These are phyloP conservation scores for Melieria omissa DNA, from an alignment of 2,888 invertebrate species.

Conservation along the genomic window DNA sequence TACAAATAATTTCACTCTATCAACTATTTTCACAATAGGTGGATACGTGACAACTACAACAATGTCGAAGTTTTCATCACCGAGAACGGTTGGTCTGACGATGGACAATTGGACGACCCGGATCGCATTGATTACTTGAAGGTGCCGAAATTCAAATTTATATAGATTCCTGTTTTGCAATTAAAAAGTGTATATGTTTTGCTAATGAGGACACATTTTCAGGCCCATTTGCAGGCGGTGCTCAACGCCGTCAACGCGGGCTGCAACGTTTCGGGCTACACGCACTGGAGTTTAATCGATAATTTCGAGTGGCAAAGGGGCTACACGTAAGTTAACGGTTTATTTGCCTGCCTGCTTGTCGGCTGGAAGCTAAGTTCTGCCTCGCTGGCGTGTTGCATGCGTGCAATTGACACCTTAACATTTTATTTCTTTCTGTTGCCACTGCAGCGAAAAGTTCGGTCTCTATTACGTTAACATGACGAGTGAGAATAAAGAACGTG, in stretches of 20 bases:
- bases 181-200: background rate
- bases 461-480: conserved; percentile 75
- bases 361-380: background rate
- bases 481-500: conserved; percentile 71
- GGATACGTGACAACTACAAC: conserved; percentile 71
- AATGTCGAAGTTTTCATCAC: conserved; percentile 70
- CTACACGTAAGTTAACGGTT: conserved; percentile 52
- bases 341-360: background rate
- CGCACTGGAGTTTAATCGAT: conserved; percentile 59
- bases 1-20: too few relatives aligned
- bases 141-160: conserved; percentile 36
- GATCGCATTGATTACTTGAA: conserved; percentile 60
- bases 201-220: conserved; percentile 15
- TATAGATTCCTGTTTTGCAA: background rate
- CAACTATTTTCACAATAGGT: conserved; percentile 53
- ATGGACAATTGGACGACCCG: conserved; percentile 59
- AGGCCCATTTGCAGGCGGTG: conserved; percentile 55
- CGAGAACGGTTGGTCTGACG: conserved; percentile 72
- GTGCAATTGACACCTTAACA: conserved; percentile 28
- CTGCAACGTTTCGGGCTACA: conserved; percentile 56
- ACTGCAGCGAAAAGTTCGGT: conserved; percentile 75
- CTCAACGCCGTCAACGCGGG: conserved; percentile 53
- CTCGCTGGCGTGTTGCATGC: conserved; percentile 28
- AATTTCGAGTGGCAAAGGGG: conserved; percentile 60
- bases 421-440: conserved; percentile 2